These are phyloP conservation scores for Ischnura elegans DNA, from an alignment of 2,888 invertebrate species.

Conservation along the genomic window DNA sequence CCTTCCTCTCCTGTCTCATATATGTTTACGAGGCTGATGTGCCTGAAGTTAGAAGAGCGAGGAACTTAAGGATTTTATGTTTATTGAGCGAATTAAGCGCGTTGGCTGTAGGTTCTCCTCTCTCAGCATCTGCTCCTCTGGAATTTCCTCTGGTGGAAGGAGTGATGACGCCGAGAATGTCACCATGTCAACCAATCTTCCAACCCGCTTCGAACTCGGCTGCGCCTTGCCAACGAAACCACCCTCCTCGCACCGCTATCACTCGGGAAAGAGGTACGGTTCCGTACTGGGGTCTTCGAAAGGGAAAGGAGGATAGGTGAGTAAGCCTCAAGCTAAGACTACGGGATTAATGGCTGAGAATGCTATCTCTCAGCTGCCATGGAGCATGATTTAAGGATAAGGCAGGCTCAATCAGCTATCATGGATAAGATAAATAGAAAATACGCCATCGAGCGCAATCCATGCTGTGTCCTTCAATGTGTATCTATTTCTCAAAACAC, in stretches of 20 bases:
- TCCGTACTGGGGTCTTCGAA: not conserved
- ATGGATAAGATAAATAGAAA: no score
- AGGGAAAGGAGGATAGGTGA: not conserved
- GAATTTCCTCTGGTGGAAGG: not conserved
- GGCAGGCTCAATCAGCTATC: no score
- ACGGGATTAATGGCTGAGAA: no score
- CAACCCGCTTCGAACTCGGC: not conserved
- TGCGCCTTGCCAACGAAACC: not conserved
- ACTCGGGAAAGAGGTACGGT: not conserved
- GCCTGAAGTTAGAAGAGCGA: not conserved
- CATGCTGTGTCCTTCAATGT: no score
- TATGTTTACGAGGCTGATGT: not conserved
- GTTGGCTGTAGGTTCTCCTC: not conserved
- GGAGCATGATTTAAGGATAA: no score
- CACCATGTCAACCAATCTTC: slow-evolving; percentile 45
- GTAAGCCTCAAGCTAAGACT: no score
- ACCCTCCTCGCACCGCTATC: not conserved
- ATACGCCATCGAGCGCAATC: no score
- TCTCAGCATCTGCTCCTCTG: not conserved
- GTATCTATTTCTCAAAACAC: no score
- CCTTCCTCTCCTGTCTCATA: not conserved
- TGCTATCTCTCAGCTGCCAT: no score
- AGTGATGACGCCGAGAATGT: slow-evolving; percentile 24
- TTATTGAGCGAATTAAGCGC: slow-evolving; percentile 14
- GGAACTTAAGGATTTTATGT: not conserved